Base-by-base conservation (phyloP, 2,797 vertebrate genomes). In the Semaprochilodus insignis region DNA sequence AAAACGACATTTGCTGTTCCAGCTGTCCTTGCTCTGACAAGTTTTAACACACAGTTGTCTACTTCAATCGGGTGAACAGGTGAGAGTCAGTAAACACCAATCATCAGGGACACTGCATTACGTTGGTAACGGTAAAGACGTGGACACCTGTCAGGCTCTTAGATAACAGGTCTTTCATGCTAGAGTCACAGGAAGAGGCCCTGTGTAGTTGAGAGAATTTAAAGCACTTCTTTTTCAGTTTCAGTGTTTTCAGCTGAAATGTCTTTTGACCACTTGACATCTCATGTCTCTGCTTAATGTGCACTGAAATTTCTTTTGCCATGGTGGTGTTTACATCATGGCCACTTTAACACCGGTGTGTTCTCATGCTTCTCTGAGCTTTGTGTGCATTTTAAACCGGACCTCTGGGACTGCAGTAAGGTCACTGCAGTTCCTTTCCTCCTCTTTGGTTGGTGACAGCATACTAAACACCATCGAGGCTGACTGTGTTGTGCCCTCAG, bases 401-500 rank as follows among this genome's bases (percentile, higher is more conserved):
- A 75, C 52, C 48, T 70, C 51, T 25, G 66, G 48, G 55, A 62
- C 36, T 11, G 70, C 66, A 52, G 77, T 60, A 31, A 83, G 65
- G 44, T 66, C 69, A 8, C 36, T 69, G 60, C 77, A 51, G 54
- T 60, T 74, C 65, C 67, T 21, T 25, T 74, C 23, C 59, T 74
- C 27, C 34, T 77, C 31, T 65, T 23, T 63, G 72, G 52, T 78
- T 44, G 65, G 55, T 67, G 76, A 83, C 74, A 74, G 80, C 81
- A 71, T 77, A 74, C 76, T 86, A 71, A 69, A 85, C 70, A 55
- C 77, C 66, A 71, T 82, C 65, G 52, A 81, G 78, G 57, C 81
- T 78, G 54, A 66, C 76, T 19, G 13, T 69, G 78, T 72, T 75
- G 57, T 34, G n/a, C 84, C 74, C 78, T 88, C 82, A 87, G 89